Evolutionary conservation across 2,888 invertebrate species (phyloP).

Genomic region (Crematogaster levior): DNA sequence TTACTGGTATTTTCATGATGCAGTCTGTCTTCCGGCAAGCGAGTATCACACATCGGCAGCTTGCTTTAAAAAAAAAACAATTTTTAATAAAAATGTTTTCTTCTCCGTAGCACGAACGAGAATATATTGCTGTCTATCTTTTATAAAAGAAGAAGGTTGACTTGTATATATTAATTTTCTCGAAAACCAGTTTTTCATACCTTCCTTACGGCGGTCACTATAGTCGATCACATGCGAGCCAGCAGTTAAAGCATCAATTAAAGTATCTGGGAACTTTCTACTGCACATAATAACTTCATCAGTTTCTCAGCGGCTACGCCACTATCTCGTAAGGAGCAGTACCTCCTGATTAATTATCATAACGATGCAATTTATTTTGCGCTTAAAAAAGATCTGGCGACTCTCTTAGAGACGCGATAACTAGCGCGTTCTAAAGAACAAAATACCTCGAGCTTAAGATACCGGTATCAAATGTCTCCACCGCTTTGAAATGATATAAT

Average conservation of each 20-base stretch:
- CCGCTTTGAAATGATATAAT: not conserved
- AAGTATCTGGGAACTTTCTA: constrained; percentile 15
- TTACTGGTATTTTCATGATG: not conserved
- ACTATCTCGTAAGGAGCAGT: not conserved
- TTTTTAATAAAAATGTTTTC: not conserved
- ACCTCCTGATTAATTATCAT: constrained; percentile 19
- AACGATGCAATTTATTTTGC: constrained; percentile 15
- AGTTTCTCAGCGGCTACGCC: not conserved
- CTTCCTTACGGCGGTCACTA: not conserved
- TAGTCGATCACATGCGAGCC: not conserved
- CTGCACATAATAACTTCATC: constrained; percentile 18
- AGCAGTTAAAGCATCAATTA: not conserved
- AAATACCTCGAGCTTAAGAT: constrained; percentile 5
- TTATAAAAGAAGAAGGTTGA: not conserved
- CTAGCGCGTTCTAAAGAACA: not conserved
- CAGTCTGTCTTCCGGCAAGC: too few relatives aligned
- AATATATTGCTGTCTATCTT: not conserved
- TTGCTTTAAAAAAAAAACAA: not conserved
- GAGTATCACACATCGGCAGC: not conserved
- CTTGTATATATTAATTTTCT: not conserved
- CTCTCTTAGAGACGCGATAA: constrained; percentile 5
- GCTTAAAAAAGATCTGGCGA: constrained; percentile 18
- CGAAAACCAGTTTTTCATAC: constrained; percentile 10
- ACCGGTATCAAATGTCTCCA: constrained; percentile 8
- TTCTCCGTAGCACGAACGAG: not conserved